Evolutionary conservation across 2,113 vertebrate species (phyloP).

Genomic region (Cyphomyrus discorhynchus): DNA sequence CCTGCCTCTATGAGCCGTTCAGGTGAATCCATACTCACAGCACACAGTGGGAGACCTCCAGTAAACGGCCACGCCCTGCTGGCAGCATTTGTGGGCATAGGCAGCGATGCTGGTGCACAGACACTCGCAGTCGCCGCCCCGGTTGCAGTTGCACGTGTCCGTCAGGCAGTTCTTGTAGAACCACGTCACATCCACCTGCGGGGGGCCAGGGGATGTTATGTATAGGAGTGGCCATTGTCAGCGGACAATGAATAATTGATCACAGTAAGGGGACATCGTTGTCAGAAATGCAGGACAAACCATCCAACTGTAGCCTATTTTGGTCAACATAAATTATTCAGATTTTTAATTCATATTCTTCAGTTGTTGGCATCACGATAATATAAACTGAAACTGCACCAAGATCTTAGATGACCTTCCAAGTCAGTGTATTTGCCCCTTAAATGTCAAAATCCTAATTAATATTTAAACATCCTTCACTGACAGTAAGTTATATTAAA

Average conservation of each 20-base stretch:
- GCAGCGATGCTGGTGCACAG: constrained; percentile 91
- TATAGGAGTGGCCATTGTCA: constrained; percentile 23
- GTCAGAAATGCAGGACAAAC: neutral
- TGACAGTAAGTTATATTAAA: neutral
- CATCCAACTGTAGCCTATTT: neutral
- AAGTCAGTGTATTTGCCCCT: neutral
- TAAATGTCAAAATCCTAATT: neutral
- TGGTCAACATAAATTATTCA: neutral
- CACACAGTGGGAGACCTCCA: constrained; percentile 85
- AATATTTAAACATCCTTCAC: neutral
- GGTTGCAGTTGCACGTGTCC: constrained; percentile 94
- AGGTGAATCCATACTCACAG: constrained; percentile 63
- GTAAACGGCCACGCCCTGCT: constrained; percentile 76
- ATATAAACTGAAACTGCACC: neutral
- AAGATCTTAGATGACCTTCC: neutral
- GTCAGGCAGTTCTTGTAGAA: constrained; percentile 96
- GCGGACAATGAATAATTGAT: constrained; percentile 51
- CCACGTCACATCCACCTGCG: constrained; percentile 91
- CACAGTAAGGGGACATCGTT: constrained; percentile 10
- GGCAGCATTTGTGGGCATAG: constrained; percentile 92
- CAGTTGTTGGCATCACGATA: neutral
- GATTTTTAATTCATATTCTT: neutral
- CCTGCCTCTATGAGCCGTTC: neutral
- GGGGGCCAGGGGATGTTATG: neutral
- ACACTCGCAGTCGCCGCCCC: constrained; percentile 93